Percentiles rank a stretch among this genome's conserved stretches.
These are phyloP conservation scores for Hyles vespertilio DNA, from an alignment of 1,140 invertebrate species.

Conservation along the genomic window DNA sequence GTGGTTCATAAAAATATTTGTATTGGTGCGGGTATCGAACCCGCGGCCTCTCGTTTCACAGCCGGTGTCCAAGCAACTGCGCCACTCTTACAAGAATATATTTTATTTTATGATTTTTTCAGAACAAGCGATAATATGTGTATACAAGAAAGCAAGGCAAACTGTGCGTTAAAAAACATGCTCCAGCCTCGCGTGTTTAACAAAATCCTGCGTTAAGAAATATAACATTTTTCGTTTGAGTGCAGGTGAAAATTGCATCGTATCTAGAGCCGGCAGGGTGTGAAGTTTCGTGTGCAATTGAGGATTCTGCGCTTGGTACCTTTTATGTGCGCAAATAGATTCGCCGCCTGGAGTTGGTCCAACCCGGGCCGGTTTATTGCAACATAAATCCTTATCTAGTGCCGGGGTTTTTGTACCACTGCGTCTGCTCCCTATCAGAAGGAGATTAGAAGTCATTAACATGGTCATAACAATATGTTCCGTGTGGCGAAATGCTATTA, in stretches of 20 bases:
- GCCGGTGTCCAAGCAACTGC: no score
- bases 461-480: not conserved
- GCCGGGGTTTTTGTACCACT: constrained; percentile 21
- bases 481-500: not conserved
- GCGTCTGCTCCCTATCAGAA: constrained; percentile 11
- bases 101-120: no score
- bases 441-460: constrained; percentile 19
- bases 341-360: constrained; percentile 27
- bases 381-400: constrained; percentile 37
- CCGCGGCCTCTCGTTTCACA: no score
- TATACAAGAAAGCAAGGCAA: no score
- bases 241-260: constrained; percentile 7
- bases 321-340: constrained; percentile 30
- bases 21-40: no score
- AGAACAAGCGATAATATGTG: no score
- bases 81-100: no score
- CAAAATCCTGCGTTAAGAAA: not conserved
- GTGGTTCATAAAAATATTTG: no score
- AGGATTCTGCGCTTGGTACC: constrained; percentile 18
- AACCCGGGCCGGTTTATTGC: constrained; percentile 33
- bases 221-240: constrained; percentile 2
- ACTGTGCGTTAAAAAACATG: not conserved
- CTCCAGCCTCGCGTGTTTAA: not conserved
- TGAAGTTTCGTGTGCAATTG: constrained; percentile 13
- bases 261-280: constrained; percentile 3